A percentile compares a stretch with the other conserved stretches of the same genome.
These are phyloP conservation scores for Pleuronectes platessa DNA, from an alignment of 2,113 vertebrate species.

Conservation along the genomic window DNA sequence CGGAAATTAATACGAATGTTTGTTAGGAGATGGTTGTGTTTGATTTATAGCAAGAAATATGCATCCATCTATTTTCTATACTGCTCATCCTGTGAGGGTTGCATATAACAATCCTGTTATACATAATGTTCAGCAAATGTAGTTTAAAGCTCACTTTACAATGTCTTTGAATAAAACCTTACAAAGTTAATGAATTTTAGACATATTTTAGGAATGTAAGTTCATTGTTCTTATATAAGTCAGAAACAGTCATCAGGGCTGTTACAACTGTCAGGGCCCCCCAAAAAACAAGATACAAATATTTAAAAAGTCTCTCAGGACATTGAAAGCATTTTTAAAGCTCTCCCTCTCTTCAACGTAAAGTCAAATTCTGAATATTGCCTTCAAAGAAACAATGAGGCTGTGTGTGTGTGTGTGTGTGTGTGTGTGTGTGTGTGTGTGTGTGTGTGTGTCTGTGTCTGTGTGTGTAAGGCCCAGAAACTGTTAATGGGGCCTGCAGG, in stretches of 20 bases:
- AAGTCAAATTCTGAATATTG: neutral
- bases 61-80: neutral
- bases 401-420: neutral
- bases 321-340: neutral
- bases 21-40: neutral
- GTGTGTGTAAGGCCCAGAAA: constrained; percentile 17
- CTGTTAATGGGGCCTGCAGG: constrained; percentile 39
- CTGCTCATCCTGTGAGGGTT: neutral
- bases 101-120: neutral
- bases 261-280: constrained; percentile 1
- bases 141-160: neutral
- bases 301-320: neutral
- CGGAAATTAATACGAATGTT: neutral
- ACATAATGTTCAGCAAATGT: neutral
- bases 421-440: neutral
- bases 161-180: too few relatives aligned
- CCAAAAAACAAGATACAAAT: constrained; percentile 2
- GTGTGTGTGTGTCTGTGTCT: neutral
- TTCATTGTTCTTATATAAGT: neutral
- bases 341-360: neutral
- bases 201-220: too few relatives aligned
- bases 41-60: neutral
- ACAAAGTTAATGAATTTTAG: neutral
- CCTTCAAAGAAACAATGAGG: neutral
- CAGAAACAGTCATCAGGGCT: neutral